Evolutionary conservation across 2,888 invertebrate genomes (phyloP).

Genomic region (Phymatocera aterrima): DNA sequence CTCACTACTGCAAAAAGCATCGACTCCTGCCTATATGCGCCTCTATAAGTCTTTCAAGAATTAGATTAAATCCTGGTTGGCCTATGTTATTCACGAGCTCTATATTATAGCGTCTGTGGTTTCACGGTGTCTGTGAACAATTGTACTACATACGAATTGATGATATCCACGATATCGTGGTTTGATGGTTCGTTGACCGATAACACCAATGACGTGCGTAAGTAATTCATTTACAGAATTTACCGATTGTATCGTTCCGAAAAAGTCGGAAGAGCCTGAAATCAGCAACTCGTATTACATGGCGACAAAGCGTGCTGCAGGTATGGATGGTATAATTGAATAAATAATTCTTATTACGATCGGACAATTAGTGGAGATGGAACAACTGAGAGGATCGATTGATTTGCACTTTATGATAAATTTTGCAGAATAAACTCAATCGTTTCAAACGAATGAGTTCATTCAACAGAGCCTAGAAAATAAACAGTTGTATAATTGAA

Average conservation of each 20-base stretch:
- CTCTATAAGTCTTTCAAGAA: no score
- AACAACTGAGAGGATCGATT: neutral
- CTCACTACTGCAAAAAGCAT: neutral
- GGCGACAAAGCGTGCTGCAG: neutral
- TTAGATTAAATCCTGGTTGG: neutral
- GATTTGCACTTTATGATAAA: neutral
- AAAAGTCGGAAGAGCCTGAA: neutral
- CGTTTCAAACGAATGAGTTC: neutral
- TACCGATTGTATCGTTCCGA: neutral
- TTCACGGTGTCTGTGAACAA: neutral
- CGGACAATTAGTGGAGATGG: neutral
- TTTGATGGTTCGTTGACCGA: conserved; percentile 16
- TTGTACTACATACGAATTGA: neutral
- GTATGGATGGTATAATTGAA: neutral
- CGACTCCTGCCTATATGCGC: neutral
- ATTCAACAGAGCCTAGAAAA: neutral
- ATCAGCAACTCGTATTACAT: conserved; percentile 1
- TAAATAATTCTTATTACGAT: neutral
- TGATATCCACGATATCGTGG: neutral
- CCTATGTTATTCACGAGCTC: neutral
- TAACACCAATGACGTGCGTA: neutral
- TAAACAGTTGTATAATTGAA: neutral
- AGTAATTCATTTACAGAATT: neutral
- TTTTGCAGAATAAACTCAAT: neutral
- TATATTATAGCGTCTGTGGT: neutral